Evolutionary conservation across 1,140 invertebrate genomes (phyloP).

Genomic region (Cherax destructor): DNA sequence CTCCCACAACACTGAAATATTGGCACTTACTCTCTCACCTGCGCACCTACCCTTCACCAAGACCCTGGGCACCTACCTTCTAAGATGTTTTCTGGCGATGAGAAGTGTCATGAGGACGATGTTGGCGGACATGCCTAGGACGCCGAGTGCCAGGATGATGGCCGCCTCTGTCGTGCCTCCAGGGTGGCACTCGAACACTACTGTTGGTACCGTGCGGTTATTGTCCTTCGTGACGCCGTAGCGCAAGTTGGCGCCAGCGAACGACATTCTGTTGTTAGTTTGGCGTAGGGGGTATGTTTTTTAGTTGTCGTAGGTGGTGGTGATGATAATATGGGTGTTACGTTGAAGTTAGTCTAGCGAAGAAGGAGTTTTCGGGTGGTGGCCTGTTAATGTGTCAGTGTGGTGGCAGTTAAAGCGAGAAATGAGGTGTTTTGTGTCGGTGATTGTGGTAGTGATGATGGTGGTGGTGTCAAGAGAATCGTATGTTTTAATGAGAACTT

Average conservation of each 20-base stretch:
- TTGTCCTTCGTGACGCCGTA: neutral
- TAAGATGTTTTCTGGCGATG: constrained; percentile 73
- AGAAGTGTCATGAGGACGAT: constrained; percentile 87
- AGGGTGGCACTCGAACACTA: constrained; percentile 84
- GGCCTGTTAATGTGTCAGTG: too few relatives aligned
- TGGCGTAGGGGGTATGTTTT: too few relatives aligned
- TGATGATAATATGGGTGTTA: neutral
- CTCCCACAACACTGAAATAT: too few relatives aligned
- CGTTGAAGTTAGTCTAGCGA: too few relatives aligned
- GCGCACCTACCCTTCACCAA: too few relatives aligned
- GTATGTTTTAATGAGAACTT: too few relatives aligned
- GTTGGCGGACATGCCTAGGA: constrained; percentile 88
- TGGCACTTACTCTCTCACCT: too few relatives aligned
- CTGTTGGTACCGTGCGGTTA: constrained; percentile 48
- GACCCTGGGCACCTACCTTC: constrained; percentile 70
- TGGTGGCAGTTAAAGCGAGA: neutral
- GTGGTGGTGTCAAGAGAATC: too few relatives aligned
- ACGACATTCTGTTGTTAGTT: neutral
- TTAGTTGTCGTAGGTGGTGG: neutral
- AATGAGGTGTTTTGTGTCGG: neutral
- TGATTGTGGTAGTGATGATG: too few relatives aligned
- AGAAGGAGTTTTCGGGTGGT: too few relatives aligned
- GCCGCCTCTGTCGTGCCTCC: constrained; percentile 87
- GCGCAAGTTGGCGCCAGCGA: neutral
- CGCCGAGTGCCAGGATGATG: constrained; percentile 85